Evolutionary conservation across 1,140 invertebrate species (phyloP).

Genomic region (Scaptomyza pallida): DNA sequence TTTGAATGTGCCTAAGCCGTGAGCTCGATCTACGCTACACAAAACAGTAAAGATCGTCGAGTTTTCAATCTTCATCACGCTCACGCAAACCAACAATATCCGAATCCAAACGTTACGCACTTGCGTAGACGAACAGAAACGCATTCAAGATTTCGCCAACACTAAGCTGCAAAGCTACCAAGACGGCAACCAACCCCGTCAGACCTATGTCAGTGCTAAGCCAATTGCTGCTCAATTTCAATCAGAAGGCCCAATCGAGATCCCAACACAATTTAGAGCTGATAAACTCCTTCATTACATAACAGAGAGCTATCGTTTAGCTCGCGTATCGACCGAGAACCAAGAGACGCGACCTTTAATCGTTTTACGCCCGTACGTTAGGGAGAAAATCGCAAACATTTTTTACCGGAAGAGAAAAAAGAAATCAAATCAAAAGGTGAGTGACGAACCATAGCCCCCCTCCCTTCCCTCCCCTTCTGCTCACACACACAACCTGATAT

Average conservation of each 20-base stretch:
- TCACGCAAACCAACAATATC: not conserved
- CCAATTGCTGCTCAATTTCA: constrained; percentile 76
- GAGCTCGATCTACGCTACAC: constrained; percentile 47
- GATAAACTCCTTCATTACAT: constrained; percentile 83
- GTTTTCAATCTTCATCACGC: not conserved
- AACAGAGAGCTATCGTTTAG: constrained; percentile 53
- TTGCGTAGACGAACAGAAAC: constrained; percentile 41
- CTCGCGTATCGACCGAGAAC: constrained; percentile 28
- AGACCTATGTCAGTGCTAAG: constrained; percentile 82
- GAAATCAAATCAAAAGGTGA: constrained; percentile 79
- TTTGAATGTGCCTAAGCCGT: constrained; percentile 59
- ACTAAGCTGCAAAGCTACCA: constrained; percentile 63
- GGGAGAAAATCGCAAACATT: constrained; percentile 77
- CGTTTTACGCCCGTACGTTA: constrained; percentile 50
- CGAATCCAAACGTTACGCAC: not conserved
- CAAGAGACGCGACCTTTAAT: constrained; percentile 28
- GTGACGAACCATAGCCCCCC: constrained; percentile 6
- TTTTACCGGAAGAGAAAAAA: constrained; percentile 82
- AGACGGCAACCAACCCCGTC: constrained; percentile 76
- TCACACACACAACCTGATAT: constrained; percentile 6
- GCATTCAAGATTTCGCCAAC: constrained; percentile 74
- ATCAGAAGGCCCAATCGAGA: constrained; percentile 71
- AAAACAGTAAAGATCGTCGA: constrained; percentile 30
- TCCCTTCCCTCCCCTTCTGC: not conserved
- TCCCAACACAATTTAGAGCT: constrained; percentile 76